Conservation (phyloP, 1,140 invertebrate species). For the Heliconius himera region DNA sequence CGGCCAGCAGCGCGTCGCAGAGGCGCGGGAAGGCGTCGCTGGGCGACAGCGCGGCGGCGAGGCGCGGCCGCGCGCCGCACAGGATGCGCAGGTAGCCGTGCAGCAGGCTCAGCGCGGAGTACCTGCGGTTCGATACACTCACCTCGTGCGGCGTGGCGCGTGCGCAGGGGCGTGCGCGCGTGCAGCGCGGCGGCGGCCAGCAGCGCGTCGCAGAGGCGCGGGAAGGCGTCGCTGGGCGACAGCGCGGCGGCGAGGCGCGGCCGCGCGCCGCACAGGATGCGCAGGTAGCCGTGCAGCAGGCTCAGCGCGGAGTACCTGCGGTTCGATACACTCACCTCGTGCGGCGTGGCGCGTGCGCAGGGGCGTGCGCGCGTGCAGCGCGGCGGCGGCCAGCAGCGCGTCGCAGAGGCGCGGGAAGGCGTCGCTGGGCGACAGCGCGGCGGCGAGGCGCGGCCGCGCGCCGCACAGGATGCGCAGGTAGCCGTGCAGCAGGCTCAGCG, state of each 20-base stretch:
- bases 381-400: conserved; percentile 81
- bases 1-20: conserved; percentile 80
- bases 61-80: conserved; percentile 58
- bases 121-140: conserved; percentile 76
- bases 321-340: conserved; percentile 74
- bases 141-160: conserved; percentile 81
- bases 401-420: conserved; percentile 80
- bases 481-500: conserved; percentile 83
- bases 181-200: conserved; percentile 82
- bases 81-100: conserved; percentile 84
- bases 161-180: conserved; percentile 79
- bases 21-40: conserved; percentile 78
- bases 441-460: conserved; percentile 72
- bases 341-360: conserved; percentile 81
- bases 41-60: conserved; percentile 81
- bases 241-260: conserved; percentile 80
- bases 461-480: conserved; percentile 82
- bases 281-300: conserved; percentile 84
- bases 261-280: conserved; percentile 71
- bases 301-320: conserved; percentile 82
- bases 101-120: conserved; percentile 82
- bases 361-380: conserved; percentile 80
- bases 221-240: conserved; percentile 76
- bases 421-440: conserved; percentile 77
- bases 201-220: conserved; percentile 81